Evolutionary conservation across 2,888 invertebrate genomes (phyloP).

Genomic region (Sarcophaga caerulescens): DNA sequence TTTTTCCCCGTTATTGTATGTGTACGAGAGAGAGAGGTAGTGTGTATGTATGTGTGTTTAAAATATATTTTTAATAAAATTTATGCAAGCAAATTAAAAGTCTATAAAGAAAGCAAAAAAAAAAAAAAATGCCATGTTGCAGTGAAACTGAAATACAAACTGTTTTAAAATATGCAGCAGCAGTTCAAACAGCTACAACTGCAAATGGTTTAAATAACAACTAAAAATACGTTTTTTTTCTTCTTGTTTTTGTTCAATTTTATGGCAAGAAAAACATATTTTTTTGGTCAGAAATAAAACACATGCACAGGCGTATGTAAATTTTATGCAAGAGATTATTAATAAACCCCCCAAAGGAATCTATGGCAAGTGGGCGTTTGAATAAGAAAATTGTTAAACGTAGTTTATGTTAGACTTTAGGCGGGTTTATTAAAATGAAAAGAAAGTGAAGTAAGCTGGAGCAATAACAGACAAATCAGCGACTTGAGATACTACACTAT

Average conservation of each 20-base stretch:
- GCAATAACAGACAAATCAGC: too few species aligned
- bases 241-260: neutral
- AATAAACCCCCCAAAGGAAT: neutral
- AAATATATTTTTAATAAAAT: constrained; percentile 23
- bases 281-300: neutral
- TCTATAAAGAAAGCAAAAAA: neutral
- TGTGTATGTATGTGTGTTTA: too few species aligned
- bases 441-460: too few species aligned
- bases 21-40: too few species aligned
- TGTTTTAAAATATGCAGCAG: neutral
- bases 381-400: neutral
- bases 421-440: too few species aligned
- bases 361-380: neutral
- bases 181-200: neutral
- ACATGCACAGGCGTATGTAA: neutral
- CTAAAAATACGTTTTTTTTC: neutral
- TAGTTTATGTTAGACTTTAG: too few species aligned
- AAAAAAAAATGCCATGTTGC: too few species aligned
- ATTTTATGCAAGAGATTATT: neutral
- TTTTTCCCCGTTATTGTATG: too few species aligned
- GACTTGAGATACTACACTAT: too few species aligned
- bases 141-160: neutral
- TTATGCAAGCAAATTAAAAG: constrained; percentile 32
- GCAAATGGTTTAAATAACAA: constrained; percentile 11
- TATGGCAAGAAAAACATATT: neutral